These are phyloP conservation scores for Drosophila prolongata DNA, from an alignment of 2,888 invertebrate genomes.

Conservation along the genomic window DNA sequence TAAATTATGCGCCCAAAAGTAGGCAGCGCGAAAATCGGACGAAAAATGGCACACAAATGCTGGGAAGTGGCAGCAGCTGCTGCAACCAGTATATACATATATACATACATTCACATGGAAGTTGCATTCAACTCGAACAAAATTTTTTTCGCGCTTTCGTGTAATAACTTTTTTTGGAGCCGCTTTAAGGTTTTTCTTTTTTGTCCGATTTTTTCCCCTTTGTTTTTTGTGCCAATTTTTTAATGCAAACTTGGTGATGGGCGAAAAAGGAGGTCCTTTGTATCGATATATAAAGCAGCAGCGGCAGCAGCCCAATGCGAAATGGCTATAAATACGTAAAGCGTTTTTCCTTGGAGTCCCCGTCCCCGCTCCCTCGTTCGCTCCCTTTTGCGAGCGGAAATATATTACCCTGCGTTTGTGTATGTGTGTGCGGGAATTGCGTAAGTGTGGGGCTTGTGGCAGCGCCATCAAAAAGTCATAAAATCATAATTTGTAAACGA, in stretches of 20 bases:
- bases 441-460: slow-evolving; percentile 61
- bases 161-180: slow-evolving; percentile 63
- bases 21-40: slow-evolving; percentile 54
- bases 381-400: slow-evolving; percentile 16
- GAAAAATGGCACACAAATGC: slow-evolving; percentile 45
- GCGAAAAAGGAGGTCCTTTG: slow-evolving; percentile 32
- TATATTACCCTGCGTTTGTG: slow-evolving; percentile 29
- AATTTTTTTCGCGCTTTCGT: slow-evolving; percentile 68
- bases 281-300: slow-evolving; percentile 44
- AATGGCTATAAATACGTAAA: slow-evolving; percentile 71
- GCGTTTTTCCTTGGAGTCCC: slow-evolving; percentile 58
- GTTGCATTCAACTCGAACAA: slow-evolving; percentile 70
- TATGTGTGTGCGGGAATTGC: slow-evolving; percentile 27
- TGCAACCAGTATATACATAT: slow-evolving; percentile 33
- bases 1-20: slow-evolving; percentile 78
- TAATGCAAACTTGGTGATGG: slow-evolving; percentile 52
- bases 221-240: slow-evolving; percentile 59
- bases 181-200: slow-evolving; percentile 39
- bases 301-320: slow-evolving; percentile 30
- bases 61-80: slow-evolving; percentile 77
- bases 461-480: slow-evolving; percentile 80
- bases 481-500: slow-evolving; percentile 82
- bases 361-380: neutral
- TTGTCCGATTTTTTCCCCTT: slow-evolving; percentile 29
- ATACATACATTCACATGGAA: slow-evolving; percentile 37